Evolutionary conservation across 2,888 invertebrate species (phyloP).

Genomic region (Plagiodera versicolora): DNA sequence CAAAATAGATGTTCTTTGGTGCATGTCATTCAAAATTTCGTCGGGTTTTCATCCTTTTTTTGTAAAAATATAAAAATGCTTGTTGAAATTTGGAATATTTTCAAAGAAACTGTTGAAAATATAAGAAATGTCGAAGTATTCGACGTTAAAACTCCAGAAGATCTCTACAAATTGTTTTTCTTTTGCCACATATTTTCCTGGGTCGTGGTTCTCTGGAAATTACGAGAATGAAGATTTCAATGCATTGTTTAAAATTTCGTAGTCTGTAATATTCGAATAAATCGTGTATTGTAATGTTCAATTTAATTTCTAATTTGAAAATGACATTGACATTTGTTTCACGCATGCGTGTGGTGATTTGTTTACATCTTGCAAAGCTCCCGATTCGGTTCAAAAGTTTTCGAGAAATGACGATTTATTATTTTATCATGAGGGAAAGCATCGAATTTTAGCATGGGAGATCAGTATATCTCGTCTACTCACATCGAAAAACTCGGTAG

Average conservation of each 20-base stretch:
- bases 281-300: not conserved
- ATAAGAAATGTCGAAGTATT: conserved; percentile 35
- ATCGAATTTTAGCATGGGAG: conserved; percentile 20
- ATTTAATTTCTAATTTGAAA: conserved; percentile 11
- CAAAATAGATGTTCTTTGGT: conserved; percentile 6
- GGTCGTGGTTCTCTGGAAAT: conserved; percentile 41
- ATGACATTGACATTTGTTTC: conserved; percentile 5
- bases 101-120: conserved; percentile 28
- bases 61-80: conserved; percentile 27
- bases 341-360: conserved; percentile 10
- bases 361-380: conserved; percentile 1
- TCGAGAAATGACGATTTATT: not conserved
- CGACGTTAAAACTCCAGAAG: conserved; percentile 41
- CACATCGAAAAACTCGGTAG: conserved; percentile 51
- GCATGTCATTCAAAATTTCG: not conserved
- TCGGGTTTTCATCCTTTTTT: no score
- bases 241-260: not conserved
- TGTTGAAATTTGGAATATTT: conserved; percentile 33
- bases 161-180: conserved; percentile 43
- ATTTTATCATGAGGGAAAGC: not conserved
- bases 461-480: conserved; percentile 42
- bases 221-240: conserved; percentile 26
- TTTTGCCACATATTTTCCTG: conserved; percentile 44
- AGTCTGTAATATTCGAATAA: not conserved
- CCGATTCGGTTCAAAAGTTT: not conserved